phyloP scores from a whole-genome alignment of 2,888 invertebrate species.

The Trachelus stipa region DNA sequence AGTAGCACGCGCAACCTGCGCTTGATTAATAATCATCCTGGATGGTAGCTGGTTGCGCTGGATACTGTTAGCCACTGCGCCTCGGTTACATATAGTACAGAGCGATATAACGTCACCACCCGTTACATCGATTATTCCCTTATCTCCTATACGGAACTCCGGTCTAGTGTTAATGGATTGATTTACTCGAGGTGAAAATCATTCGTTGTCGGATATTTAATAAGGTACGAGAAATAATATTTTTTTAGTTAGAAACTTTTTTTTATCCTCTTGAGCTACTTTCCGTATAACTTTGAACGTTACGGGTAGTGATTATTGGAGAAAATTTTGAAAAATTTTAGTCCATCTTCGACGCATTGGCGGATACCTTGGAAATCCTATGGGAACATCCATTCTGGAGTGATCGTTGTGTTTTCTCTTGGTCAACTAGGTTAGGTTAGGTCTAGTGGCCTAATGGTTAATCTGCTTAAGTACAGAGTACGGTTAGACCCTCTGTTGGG shows the following conservation, averaged over 20 bases:
- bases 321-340: too few relatives aligned
- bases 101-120: neutral
- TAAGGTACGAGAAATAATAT: neutral
- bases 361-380: neutral
- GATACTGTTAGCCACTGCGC: neutral
- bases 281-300: neutral
- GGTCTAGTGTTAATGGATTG: neutral
- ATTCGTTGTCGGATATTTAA: neutral
- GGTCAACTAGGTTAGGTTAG: neutral
- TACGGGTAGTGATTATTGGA: neutral
- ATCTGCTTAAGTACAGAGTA: constrained; percentile 10
- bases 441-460: neutral
- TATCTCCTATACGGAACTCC: neutral
- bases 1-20: constrained; percentile 63
- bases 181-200: neutral
- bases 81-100: neutral
- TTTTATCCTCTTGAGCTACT: neutral
- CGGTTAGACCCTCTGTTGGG: neutral
- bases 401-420: neutral
- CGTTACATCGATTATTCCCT: neutral
- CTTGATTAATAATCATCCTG: constrained; percentile 62
- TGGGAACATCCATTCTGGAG: neutral
- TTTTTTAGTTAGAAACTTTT: neutral
- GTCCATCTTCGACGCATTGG: too few relatives aligned
- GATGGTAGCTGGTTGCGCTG: neutral